Evolutionary conservation across 2,113 vertebrate genomes (phyloP).

Genomic region (Chaetodon trifascialis): DNA sequence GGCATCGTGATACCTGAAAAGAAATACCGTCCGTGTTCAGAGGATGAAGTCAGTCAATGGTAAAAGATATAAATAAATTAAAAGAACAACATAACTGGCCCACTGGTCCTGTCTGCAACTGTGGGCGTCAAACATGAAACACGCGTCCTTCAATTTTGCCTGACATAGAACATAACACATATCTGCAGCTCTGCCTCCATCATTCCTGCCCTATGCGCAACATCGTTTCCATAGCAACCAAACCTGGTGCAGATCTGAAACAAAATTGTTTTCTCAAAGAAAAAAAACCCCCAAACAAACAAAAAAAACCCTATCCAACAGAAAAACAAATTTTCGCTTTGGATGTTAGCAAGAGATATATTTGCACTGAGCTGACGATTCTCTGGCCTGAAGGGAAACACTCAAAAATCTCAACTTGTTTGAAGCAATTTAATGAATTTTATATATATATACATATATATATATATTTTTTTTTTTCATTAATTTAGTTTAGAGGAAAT

Average conservation of each 20-base stretch:
- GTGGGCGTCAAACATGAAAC: slow-evolving; percentile 40
- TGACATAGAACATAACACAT: slow-evolving; percentile 38
- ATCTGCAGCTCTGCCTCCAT: slow-evolving; percentile 37
- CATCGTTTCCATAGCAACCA: slow-evolving; percentile 68
- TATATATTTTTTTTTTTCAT: background rate
- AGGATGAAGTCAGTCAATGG: slow-evolving; percentile 19
- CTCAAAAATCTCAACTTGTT: slow-evolving; percentile 1
- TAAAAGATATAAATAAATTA: background rate
- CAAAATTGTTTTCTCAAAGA: slow-evolving; percentile 24
- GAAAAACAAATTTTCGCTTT: background rate
- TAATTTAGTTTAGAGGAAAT: slow-evolving; percentile 51
- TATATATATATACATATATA: no score
- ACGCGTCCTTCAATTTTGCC: slow-evolving; percentile 16
- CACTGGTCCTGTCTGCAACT: slow-evolving; percentile 37
- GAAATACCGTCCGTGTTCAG: slow-evolving; percentile 1
- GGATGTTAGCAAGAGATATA: background rate
- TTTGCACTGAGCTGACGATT: background rate
- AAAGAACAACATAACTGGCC: slow-evolving; percentile 11
- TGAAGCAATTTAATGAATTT: slow-evolving; percentile 16
- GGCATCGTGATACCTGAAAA: slow-evolving; percentile 94
- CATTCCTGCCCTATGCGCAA: slow-evolving; percentile 18
- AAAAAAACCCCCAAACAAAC: no score
- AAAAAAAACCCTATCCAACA: slow-evolving; percentile 15
- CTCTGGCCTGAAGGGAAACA: background rate
- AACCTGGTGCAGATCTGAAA: slow-evolving; percentile 41